Evolutionary conservation across 2,113 vertebrate species (phyloP), one percentile per base, ranked within the genome.

Genomic region (Prinia subflava): DNA sequence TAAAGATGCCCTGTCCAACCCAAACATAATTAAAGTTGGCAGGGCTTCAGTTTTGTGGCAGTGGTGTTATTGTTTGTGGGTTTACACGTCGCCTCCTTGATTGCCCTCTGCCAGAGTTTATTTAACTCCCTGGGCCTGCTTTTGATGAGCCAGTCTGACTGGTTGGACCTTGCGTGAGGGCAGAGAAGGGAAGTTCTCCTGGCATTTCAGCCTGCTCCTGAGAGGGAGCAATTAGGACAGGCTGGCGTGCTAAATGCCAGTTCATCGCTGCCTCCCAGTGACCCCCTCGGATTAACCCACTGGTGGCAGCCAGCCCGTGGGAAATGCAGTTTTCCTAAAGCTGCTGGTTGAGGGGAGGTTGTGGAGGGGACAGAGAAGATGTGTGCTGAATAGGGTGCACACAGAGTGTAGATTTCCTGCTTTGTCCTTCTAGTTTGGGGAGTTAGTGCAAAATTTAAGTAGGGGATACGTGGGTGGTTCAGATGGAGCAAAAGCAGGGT

Each of bases 101-200:
- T 95, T 97, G 97, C 95, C 97, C 97, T 98, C 97, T 97, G 97
- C 96, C 92, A 97, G 97, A 98, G 98, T 98, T 98, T 98, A 95
- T 98, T 98, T 98, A 97, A 98, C 97, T 86, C 84, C 89, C 55
- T 89, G 89, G 53, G 97, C 96, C 94, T 94, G 95, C 95, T 98
- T 97, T 67, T 89, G 96, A 95, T 97, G 98, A 98, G 98, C 97
- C 96, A 85, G 98, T 98, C 95, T 50, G 97, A 97, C 98, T 97
- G 96, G 98, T 98, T 97, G 96, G 96, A 83, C 98, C 94, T 98
- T 93, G 97, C 96, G 96, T 98, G 97, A 98, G 97, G 97, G 92
- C 59, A 5, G 52, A 82, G 93, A 90, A 84, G 96, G 96, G 96
- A 95, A 95, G 89, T 74, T 88, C 80, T 95, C 70, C 84, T 76